Evolutionary conservation across 1,140 invertebrate genomes (phyloP), one percentile per base, ranked within the genome.

Genomic region (Megathymus violae): DNA sequence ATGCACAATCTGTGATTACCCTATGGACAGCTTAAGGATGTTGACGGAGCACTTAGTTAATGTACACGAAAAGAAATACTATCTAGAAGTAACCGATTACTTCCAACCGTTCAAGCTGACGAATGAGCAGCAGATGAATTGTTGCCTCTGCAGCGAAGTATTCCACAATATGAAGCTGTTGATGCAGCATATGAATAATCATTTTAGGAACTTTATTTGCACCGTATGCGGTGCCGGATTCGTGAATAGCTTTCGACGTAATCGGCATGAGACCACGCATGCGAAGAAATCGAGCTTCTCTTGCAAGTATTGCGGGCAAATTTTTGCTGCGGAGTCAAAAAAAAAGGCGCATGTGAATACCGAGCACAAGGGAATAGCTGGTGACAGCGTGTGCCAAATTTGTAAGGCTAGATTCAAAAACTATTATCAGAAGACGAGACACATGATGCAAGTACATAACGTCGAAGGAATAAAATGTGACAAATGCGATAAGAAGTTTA

Each of bases 101-200:
- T 88, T 91, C 34, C 86, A 89, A 58, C 85, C 84, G 1, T 91
- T 87, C 43, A 87, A 87, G 41, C 51, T 89, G 16, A 80, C 80
- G 0, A 79, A 69, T 43, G 83, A 89, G n/a, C 79, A 78, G 58
- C 79, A 81, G 13, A 85, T 88, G 1, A 78, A 82, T 38, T 91
- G 87, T 46, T 88, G 84, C 22, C 67, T 89, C 0, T 91, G 88
- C 60, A 64, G 68, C 13, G 83, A 86, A 47, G 66, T 74, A 0
- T 89, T 84, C 17, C 81, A 89, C 43, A 91, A 88, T 25, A 88
- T 91, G 85, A 89, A 91, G 41, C 46, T 88, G 1, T 40, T 91
- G 25, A 86, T 85, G 81, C 87, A 89, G 16, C 88, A 91, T 13
- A 91, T 91, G 87, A 89, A 89, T 16, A 58, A 82, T 0, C 88